A percentile compares a stretch with the other conserved stretches of the same genome.
phyloP scores from a whole-genome alignment of 2,797 vertebrate genomes.

The Harpagifer antarcticus region DNA sequence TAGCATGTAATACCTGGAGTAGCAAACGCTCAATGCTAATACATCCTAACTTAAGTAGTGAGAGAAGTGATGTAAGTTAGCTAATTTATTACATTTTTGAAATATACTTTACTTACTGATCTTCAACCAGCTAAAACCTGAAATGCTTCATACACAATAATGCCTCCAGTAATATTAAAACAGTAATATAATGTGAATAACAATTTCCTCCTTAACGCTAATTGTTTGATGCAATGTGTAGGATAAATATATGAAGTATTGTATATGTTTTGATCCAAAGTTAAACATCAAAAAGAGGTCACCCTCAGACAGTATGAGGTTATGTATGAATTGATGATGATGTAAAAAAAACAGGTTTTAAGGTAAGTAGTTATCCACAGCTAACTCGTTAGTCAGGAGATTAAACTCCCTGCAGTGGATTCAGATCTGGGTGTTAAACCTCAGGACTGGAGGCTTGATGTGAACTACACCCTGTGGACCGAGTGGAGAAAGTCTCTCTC shows the following conservation, averaged over 20 bases:
- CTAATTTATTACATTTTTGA: not conserved
- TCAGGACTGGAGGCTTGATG: constrained; percentile 39
- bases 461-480: constrained; percentile 58
- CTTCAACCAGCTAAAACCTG: not conserved
- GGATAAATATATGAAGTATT: not conserved
- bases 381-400: constrained; percentile 59
- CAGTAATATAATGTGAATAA: not conserved
- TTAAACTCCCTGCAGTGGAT: constrained; percentile 53
- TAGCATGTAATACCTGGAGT: not conserved
- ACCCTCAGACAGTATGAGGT: not conserved
- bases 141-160: not conserved
- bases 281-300: not conserved
- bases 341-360: not conserved
- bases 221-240: too few species aligned
- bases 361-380: constrained; percentile 48
- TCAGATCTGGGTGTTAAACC: constrained; percentile 54
- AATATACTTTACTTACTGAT: not conserved
- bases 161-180: too few species aligned
- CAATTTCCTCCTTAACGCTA: not conserved
- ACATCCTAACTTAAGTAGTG: not conserved
- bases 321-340: not conserved
- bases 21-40: not conserved
- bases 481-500: constrained; percentile 73
- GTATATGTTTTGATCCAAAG: not conserved
- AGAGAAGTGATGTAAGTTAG: not conserved